phyloP scores from a whole-genome alignment of 2,113 vertebrate species.

The rabbit (Oryctolagus cuniculus) region mOryCun1.1 NC_091440.1:133619001-133619500 shows the following conservation, averaged over 20 bases:
- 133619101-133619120: neutral
- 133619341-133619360: neutral
- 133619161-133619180: neutral
- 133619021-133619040: too few relatives aligned
- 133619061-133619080: too few relatives aligned
- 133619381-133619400: too few relatives aligned
- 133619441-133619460: too few relatives aligned
- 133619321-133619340: neutral
- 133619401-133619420: too few relatives aligned
- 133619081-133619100: too few relatives aligned
- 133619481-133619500: too few relatives aligned
- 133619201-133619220: slow-evolving; percentile 22
- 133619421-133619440: too few relatives aligned
- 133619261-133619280: neutral
- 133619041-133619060: too few relatives aligned
- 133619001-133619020: too few relatives aligned
- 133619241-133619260: neutral
- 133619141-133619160: neutral
- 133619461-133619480: too few relatives aligned
- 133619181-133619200: slow-evolving; percentile 2
- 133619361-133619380: neutral
- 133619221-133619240: slow-evolving; percentile 22
- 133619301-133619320: neutral
- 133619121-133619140: neutral
- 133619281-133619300: neutral